Conservation (phyloP, 1,140 invertebrate species). For the Drosophila sturtevanti region DNA sequence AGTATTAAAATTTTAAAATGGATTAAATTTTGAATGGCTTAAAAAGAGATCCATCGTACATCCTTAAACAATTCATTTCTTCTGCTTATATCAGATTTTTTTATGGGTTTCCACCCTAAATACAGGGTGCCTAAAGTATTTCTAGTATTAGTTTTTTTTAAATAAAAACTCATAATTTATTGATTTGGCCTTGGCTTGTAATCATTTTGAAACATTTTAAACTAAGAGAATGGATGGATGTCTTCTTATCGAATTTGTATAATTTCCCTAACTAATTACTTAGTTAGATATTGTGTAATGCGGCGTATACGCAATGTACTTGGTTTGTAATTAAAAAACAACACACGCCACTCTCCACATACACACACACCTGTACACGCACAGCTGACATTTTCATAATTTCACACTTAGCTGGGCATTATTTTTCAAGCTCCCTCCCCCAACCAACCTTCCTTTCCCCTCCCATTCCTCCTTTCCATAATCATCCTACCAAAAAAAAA, state of each 20-base stretch:
- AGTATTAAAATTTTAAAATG: no score
- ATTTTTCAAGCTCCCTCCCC: conserved; percentile 26
- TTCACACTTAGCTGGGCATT: conserved; percentile 65
- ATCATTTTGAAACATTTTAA: not conserved
- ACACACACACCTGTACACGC: conserved; percentile 6
- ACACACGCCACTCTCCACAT: conserved; percentile 20
- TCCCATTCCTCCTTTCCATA: no score
- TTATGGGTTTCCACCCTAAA: no score
- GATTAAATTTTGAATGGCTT: no score
- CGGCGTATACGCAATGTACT: conserved; percentile 67
- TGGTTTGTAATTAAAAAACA: conserved; percentile 63
- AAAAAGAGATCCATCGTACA: no score
- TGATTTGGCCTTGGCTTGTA: no score
- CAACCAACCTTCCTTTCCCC: not conserved
- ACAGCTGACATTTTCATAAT: conserved; percentile 60
- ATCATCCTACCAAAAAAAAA: conserved; percentile 14
- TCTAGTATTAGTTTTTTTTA: no score
- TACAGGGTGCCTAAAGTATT: conserved; percentile 6
- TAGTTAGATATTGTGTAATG: conserved; percentile 19
- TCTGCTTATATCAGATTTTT: no score
- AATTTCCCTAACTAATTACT: not conserved
- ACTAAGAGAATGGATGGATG: not conserved
- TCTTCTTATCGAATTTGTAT: not conserved
- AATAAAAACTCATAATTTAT: no score
- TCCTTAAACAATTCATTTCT: no score